A percentile compares a stretch with the other conserved stretches of the same genome.
phyloP scores from a whole-genome alignment of 2,797 vertebrate genomes.

The Acanthurus lineatus region DNA sequence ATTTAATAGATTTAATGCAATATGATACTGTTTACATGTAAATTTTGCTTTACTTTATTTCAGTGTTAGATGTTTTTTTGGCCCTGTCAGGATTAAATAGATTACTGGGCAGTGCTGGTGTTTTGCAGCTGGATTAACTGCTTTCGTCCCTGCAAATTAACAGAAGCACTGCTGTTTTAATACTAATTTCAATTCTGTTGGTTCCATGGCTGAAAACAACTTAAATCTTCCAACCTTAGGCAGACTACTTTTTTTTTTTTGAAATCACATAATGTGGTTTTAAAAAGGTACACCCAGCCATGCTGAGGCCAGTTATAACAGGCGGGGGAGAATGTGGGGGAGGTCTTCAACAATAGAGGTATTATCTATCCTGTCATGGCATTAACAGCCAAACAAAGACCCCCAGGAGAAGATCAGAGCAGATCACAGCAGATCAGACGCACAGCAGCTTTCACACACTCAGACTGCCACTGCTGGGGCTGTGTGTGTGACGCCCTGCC shows the following conservation, averaged over 20 bases:
- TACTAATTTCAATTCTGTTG: conserved; percentile 9
- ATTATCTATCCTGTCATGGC: conserved; percentile 80
- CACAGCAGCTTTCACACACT: conserved; percentile 75
- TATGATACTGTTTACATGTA: conserved; percentile 8
- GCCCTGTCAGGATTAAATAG: conserved; percentile 28
- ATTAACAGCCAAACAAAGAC: conserved; percentile 79
- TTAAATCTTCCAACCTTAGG: conserved; percentile 28
- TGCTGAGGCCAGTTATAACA: conserved; percentile 39
- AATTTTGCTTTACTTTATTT: conserved; percentile 33
- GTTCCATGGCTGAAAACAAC: conserved; percentile 27
- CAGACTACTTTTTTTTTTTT: conserved; percentile 12
- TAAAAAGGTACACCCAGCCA: conserved; percentile 53
- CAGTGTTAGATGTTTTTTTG: background rate
- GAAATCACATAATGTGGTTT: conserved; percentile 62
- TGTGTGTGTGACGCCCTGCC: conserved; percentile 32
- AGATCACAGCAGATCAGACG: conserved; percentile 72
- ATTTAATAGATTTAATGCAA: background rate
- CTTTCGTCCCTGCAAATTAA: conserved; percentile 1
- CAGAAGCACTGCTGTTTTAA: background rate
- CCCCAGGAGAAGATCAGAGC: conserved; percentile 79
- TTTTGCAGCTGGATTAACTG: conserved; percentile 16
- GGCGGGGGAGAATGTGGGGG: conserved; percentile 39
- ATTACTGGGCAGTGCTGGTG: conserved; percentile 2
- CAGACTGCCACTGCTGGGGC: conserved; percentile 33
- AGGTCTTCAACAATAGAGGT: conserved; percentile 75